Evolutionary conservation across 2,113 vertebrate species (phyloP).

Genomic region (Myotis davidii): DNA sequence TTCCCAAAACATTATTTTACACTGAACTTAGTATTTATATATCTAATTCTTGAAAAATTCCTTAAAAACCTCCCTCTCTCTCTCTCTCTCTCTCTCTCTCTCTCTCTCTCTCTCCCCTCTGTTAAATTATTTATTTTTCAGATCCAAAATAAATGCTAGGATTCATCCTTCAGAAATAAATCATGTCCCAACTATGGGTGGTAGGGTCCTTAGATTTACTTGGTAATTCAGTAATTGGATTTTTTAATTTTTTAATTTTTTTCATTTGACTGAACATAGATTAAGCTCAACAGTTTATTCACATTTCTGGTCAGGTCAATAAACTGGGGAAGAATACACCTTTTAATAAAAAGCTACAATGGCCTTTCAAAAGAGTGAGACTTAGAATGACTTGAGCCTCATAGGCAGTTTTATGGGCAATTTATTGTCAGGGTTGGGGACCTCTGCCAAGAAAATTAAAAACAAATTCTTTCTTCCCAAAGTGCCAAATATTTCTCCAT

Average conservation of each 20-base stretch:
- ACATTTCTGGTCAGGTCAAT: background rate
- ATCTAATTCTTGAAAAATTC: background rate
- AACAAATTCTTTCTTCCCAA: slow-evolving; percentile 5
- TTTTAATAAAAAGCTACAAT: background rate
- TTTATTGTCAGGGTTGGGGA: background rate
- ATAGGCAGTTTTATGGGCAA: background rate
- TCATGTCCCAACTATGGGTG: background rate
- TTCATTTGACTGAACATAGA: background rate
- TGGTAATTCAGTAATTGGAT: background rate
- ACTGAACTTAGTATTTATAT: background rate
- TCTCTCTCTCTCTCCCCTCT: background rate
- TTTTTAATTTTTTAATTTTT: background rate
- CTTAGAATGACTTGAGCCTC: background rate
- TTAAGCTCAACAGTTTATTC: background rate
- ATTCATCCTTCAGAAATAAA: slow-evolving; percentile 31
- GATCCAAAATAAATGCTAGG: background rate
- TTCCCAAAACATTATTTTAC: background rate
- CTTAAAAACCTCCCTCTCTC: background rate
- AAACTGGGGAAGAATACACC: background rate
- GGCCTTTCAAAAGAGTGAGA: background rate
- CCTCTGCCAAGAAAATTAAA: slow-evolving; percentile 54
- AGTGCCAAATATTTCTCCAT: slow-evolving; percentile 44
- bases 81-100: background rate
- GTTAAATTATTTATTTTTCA: slow-evolving; percentile 19
- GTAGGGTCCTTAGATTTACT: background rate